A percentile compares a stretch with the other conserved stretches of the same genome.
phyloP scores from a whole-genome alignment of 2,797 vertebrate genomes.

The Gobionotothen gibberifrons region DNA sequence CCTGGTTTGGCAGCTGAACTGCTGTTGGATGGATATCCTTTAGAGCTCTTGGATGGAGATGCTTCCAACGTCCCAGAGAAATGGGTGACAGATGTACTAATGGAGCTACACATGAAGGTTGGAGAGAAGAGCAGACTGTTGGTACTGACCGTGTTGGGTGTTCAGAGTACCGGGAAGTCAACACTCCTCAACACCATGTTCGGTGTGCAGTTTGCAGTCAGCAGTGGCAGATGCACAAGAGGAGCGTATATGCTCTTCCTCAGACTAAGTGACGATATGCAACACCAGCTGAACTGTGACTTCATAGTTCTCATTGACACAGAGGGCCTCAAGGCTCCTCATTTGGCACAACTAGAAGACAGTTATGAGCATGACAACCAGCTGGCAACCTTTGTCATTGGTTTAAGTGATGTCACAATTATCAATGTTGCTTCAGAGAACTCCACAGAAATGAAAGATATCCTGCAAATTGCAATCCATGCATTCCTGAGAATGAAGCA shows the following conservation, averaged over 20 bases:
- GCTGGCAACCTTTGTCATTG: slow-evolving; percentile 76
- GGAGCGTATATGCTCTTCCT: slow-evolving; percentile 74
- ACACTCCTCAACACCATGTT: slow-evolving; percentile 81
- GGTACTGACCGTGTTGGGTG: slow-evolving; percentile 80
- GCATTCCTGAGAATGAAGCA: slow-evolving; percentile 75
- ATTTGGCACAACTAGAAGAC: slow-evolving; percentile 52
- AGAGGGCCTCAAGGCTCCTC: slow-evolving; percentile 68
- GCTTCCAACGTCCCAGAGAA: slow-evolving; percentile 80
- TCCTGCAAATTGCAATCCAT: slow-evolving; percentile 72
- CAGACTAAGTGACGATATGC: slow-evolving; percentile 51
- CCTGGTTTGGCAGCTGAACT: slow-evolving; percentile 72
- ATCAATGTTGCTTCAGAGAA: slow-evolving; percentile 76
- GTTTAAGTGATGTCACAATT: slow-evolving; percentile 74
- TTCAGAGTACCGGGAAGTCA: slow-evolving; percentile 77
- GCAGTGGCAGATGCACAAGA: slow-evolving; percentile 75
- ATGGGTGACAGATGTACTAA: slow-evolving; percentile 82
- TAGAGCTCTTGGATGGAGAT: slow-evolving; percentile 84
- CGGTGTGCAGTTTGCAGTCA: slow-evolving; percentile 83
- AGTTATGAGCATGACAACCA: slow-evolving; percentile 76
- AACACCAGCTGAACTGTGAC: slow-evolving; percentile 42
- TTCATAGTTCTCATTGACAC: slow-evolving; percentile 77
- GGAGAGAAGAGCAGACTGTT: slow-evolving; percentile 66
- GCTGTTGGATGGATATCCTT: slow-evolving; percentile 79
- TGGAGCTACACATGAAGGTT: slow-evolving; percentile 70
- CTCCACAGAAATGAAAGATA: slow-evolving; percentile 69